phyloP scores from a whole-genome alignment of 2,113 vertebrate genomes.

The Zosterops lateralis region DNA sequence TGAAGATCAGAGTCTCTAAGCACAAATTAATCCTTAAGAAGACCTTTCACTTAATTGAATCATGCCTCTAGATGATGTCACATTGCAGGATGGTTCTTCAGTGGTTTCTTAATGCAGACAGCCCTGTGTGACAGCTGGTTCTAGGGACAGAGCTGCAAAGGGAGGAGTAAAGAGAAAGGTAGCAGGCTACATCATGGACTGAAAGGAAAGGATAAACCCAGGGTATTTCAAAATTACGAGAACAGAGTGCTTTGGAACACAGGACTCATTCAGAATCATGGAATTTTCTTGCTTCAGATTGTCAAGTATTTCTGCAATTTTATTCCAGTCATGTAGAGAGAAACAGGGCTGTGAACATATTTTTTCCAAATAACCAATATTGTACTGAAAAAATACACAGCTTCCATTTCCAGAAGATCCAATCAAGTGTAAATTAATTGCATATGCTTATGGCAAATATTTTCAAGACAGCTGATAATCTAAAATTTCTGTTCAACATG shows the following conservation, averaged over 20 bases:
- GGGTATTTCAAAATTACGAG: not conserved
- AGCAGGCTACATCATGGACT: not conserved
- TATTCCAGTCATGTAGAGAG: not conserved
- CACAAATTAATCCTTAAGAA: conserved; percentile 22
- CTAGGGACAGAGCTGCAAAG: not conserved
- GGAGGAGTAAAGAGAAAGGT: not conserved
- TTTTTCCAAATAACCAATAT: not conserved
- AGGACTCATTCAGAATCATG: not conserved
- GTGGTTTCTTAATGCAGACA: not conserved
- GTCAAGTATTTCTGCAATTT: not conserved
- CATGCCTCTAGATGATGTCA: not conserved
- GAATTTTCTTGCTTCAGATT: not conserved
- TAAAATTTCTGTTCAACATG: not conserved
- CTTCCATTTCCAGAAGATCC: not conserved
- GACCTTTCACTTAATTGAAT: conserved; percentile 13
- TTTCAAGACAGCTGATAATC: not conserved
- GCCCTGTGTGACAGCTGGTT: not conserved
- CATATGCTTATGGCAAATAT: not conserved
- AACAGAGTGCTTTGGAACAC: not conserved
- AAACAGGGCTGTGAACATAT: not conserved
- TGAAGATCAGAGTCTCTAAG: not conserved
- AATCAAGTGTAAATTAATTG: not conserved
- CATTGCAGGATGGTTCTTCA: fast-evolving
- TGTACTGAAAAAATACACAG: not conserved
- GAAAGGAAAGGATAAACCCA: not conserved